Evolutionary conservation across 2,113 vertebrate species (phyloP), one percentile per base, ranked within the genome.

Genomic region (Nymphicus hollandicus): DNA sequence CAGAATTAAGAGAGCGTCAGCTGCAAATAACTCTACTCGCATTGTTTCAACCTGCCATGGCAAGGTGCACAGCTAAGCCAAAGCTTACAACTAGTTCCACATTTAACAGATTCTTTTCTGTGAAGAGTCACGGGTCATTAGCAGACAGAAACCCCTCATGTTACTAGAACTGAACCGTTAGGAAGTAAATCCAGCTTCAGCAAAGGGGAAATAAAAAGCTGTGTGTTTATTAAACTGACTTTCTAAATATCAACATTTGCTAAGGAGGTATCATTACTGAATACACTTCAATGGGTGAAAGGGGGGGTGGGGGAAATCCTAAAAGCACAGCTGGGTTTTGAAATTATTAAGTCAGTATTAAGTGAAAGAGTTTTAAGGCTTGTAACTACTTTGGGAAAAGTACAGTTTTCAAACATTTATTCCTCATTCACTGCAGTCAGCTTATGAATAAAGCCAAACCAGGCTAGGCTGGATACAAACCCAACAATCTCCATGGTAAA

Each of bases 11-110:
- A 63, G 5, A 61, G 7, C 1, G 1, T 68, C 56, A 86, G 44
- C 71, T 86, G 64, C 60, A 81, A 83, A 79, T 86, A 86, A 73
- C 78, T 87, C 1, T 0, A 76, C 49, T 61, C 47, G 91, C 83
- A 96, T 94, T 80, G 96, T 73, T 80, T 91, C 89, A 97, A 92
- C 88, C 46, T 86, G 70, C 81, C 47, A 69, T 52, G 86, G 91
- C 84, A 92, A 94, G 53, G 88, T 50, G 93, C 83, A 81, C 78
- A 76, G 49, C 22, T 47, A 90, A 93, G 50, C n/a, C 23, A 80
- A 83, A 73, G 31, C 58, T 63, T 72, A 63, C 84, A 78, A 39
- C 47, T 88, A 77, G 46, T 52, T 53, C 27, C n/a, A 79, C 6
- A 24, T 86, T 70, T 78, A 83, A 73, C 13, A 69, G 37, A 56